phyloP scores from a whole-genome alignment of 2,113 vertebrate species.

The Chlamydotis undulata region DNA sequence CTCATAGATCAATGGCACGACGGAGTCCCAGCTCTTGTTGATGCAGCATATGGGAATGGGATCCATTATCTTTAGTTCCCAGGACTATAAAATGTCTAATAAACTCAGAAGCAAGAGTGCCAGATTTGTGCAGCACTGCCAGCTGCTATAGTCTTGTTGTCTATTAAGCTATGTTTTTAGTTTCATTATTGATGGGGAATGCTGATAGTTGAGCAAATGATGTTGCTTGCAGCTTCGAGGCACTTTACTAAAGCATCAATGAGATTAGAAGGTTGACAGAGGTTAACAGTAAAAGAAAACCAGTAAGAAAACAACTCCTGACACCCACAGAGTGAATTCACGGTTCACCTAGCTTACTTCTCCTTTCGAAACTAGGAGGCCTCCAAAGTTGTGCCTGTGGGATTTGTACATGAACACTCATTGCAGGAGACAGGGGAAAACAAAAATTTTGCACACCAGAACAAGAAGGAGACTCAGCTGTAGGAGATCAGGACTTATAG shows the following conservation, averaged over 20 bases:
- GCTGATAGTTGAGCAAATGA: conserved; percentile 24
- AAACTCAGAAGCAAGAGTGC: conserved; percentile 58
- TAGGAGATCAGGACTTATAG: neutral
- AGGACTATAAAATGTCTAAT: conserved; percentile 67
- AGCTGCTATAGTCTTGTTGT: conserved; percentile 56
- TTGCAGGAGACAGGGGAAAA: neutral
- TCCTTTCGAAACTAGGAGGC: neutral
- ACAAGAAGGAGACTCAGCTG: neutral
- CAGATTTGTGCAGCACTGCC: conserved; percentile 46
- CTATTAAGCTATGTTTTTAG: conserved; percentile 55
- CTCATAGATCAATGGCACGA: conserved; percentile 28
- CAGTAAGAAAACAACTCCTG: neutral
- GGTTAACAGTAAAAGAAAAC: neutral
- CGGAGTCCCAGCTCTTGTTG: conserved; percentile 46
- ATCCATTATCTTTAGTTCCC: conserved; percentile 67
- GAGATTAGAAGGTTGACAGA: neutral
- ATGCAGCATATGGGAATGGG: conserved; percentile 43
- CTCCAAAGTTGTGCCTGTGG: neutral
- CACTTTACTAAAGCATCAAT: neutral
- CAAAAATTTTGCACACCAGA: neutral
- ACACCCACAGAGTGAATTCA: neutral
- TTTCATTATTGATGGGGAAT: conserved; percentile 52
- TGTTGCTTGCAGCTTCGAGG: neutral
- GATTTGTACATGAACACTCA: neutral
- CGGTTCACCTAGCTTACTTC: neutral